Evolutionary conservation across 1,140 invertebrate genomes (phyloP).

Genomic region (Microvelia longipes): DNA sequence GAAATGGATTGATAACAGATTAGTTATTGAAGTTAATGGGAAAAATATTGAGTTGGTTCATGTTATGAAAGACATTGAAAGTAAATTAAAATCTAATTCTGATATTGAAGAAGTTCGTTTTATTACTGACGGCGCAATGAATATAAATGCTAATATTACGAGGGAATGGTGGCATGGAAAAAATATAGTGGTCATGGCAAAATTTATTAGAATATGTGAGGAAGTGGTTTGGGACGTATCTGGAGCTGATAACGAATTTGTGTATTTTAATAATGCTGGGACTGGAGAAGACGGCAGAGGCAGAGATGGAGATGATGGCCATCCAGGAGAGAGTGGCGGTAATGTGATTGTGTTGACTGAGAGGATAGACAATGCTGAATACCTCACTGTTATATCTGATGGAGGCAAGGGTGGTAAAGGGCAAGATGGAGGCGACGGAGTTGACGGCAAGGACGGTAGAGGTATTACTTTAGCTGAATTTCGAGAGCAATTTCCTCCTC

Average conservation of each 20-base stretch:
- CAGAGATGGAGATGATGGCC: constrained; percentile 13
- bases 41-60: not conserved
- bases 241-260: constrained; percentile 13
- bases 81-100: not conserved
- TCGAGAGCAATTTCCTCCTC: not conserved
- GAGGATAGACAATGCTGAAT: constrained; percentile 13
- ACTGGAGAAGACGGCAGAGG: constrained; percentile 10
- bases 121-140: constrained; percentile 7
- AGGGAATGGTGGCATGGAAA: constrained; percentile 12
- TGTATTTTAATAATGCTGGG: constrained; percentile 8
- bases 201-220: constrained; percentile 9
- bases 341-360: constrained; percentile 14
- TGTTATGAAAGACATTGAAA: not conserved
- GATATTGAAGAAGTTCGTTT: constrained; percentile 7
- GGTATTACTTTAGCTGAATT: not conserved
- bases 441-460: constrained; percentile 9
- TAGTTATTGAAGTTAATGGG: not conserved
- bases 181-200: constrained; percentile 12
- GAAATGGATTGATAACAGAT: constrained; percentile 5
- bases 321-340: constrained; percentile 19
- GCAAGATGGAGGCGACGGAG: constrained; percentile 16
- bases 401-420: constrained; percentile 17
- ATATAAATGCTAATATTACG: constrained; percentile 12
- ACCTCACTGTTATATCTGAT: constrained; percentile 16
- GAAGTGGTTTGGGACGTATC: constrained; percentile 15